Percentiles rank a stretch among this genome's conserved stretches.
These are phyloP conservation scores for Gadus macrocephalus DNA, from an alignment of 2,113 vertebrate species.

Conservation along the genomic window DNA sequence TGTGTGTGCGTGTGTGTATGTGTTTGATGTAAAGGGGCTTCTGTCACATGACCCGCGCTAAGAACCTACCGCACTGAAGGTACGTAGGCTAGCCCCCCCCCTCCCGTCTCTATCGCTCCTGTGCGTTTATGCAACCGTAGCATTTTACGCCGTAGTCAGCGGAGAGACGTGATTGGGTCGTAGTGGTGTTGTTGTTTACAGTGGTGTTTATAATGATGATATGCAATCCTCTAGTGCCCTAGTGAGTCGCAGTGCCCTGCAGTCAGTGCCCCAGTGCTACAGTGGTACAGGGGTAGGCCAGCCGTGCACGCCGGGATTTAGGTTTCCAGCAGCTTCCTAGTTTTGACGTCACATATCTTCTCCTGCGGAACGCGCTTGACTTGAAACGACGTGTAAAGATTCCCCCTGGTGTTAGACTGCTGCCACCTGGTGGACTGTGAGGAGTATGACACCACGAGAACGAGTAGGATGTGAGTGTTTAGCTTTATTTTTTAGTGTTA, in stretches of 20 bases:
- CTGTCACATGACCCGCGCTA: not conserved
- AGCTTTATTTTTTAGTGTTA: too few species aligned
- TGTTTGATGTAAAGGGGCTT: not conserved
- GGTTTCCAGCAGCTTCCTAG: conserved; percentile 17
- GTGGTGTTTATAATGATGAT: conserved; percentile 46
- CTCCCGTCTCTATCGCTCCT: conserved; percentile 16
- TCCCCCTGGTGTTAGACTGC: conserved; percentile 37
- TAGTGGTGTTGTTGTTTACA: conserved; percentile 43
- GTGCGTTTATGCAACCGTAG: conserved; percentile 46
- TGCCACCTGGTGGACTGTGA: conserved; percentile 48
- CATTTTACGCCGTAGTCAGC: conserved; percentile 32
- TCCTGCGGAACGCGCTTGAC: not conserved
- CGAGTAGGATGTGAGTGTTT: not conserved
- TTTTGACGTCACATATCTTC: not conserved
- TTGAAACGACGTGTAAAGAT: not conserved
- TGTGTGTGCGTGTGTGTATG: conserved; percentile 14
- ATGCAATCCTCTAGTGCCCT: conserved; percentile 65
- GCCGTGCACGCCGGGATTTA: conserved; percentile 17
- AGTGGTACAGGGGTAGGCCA: conserved; percentile 25
- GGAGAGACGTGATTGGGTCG: conserved; percentile 23
- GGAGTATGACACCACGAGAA: conserved; percentile 12
- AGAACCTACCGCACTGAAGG: conserved; percentile 12
- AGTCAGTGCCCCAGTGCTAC: conserved; percentile 30
- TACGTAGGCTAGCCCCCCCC: conserved; percentile 17
- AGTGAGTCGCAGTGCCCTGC: conserved; percentile 32